Evolutionary conservation across 2,797 vertebrate genomes (phyloP).

Genomic region (Lacerta viridis): DNA sequence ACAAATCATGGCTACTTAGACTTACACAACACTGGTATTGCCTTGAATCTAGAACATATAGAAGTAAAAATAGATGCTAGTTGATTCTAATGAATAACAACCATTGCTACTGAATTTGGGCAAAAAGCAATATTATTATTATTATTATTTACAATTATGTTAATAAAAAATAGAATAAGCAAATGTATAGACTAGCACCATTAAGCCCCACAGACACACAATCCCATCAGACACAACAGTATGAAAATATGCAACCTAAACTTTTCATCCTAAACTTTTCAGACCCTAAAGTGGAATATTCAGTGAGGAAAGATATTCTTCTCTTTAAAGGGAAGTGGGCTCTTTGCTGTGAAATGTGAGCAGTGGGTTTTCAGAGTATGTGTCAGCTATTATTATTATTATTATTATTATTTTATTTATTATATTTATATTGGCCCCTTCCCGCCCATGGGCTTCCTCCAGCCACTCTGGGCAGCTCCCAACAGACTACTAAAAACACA

Average conservation of each 20-base stretch:
- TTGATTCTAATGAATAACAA: background rate
- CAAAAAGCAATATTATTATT: background rate
- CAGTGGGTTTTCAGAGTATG: background rate
- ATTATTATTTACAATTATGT: background rate
- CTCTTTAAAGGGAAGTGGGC: background rate
- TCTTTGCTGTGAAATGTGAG: background rate
- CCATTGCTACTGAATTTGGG: background rate
- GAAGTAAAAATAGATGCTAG: slow-evolving; percentile 1
- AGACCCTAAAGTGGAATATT: too few relatives aligned
- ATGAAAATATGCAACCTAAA: background rate
- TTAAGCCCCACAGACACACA: background rate
- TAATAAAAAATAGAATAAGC: background rate
- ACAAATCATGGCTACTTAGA: background rate
- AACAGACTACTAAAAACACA: too few relatives aligned
- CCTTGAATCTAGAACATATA: background rate
- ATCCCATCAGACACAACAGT: too few relatives aligned
- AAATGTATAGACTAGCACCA: background rate
- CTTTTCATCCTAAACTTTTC: background rate
- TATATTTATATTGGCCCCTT: too few relatives aligned
- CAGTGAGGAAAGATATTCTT: background rate
- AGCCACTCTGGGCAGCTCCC: too few relatives aligned
- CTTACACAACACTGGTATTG: too few relatives aligned
- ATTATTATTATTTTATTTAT: too few relatives aligned
- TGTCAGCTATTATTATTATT: too few relatives aligned
- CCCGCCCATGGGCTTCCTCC: too few relatives aligned